Percentiles rank a stretch among this genome's conserved stretches.
Conservation (phyloP, 2,797 vertebrate genomes). For the Clarias fuscus region DNA sequence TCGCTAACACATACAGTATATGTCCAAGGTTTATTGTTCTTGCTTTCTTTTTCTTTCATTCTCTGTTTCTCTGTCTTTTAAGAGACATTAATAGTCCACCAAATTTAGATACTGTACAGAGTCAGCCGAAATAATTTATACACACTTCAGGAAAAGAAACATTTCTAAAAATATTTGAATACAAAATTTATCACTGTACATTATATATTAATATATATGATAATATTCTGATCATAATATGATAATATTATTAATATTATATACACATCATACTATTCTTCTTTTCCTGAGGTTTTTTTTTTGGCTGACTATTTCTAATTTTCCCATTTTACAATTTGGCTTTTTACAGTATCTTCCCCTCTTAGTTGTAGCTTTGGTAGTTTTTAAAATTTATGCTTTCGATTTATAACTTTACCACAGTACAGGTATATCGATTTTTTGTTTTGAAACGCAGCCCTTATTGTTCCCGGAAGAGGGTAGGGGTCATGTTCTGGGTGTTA, state of each 20-base stretch:
- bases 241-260: background rate
- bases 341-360: background rate
- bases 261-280: background rate
- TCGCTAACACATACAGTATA: background rate
- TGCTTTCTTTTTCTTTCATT: background rate
- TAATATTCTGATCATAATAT: background rate
- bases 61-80: background rate
- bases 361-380: background rate
- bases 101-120: background rate
- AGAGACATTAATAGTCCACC: background rate
- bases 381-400: background rate
- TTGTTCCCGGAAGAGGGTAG: no score
- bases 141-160: no score
- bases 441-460: no score
- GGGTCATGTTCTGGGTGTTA: no score
- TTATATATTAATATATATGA: background rate
- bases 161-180: no score
- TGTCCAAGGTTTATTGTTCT: background rate
- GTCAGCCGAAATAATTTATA: no score
- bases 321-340: background rate
- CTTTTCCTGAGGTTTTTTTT: background rate
- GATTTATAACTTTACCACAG: background rate
- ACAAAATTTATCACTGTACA: no score
- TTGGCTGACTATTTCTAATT: background rate
- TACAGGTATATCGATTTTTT: no score